Conservation (phyloP, 2,797 vertebrate species). For the Tachyglossus aculeatus region DNA sequence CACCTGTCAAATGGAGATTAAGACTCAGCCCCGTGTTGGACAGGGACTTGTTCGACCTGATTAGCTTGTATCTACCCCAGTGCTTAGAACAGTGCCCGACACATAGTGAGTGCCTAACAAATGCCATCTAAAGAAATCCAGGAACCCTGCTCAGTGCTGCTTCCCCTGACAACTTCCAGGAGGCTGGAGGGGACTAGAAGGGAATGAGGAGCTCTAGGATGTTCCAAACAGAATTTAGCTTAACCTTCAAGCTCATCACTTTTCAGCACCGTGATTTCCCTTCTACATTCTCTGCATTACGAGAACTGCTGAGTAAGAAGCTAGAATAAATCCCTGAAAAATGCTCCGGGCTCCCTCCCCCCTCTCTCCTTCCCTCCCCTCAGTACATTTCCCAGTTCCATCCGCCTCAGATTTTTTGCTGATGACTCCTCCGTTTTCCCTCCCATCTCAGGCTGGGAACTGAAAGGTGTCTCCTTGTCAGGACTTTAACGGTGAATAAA, state of each 20-base stretch:
- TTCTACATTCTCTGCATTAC: not conserved
- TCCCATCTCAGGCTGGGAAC: not conserved
- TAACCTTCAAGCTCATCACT: not conserved
- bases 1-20: no score
- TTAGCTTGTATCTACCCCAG: no score
- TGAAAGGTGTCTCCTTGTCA: rapidly evolving
- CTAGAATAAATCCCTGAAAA: not conserved
- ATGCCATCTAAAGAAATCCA: no score
- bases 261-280: not conserved
- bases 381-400: not conserved
- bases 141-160: no score
- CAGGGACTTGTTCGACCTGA: no score
- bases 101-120: no score
- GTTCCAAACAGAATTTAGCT: not conserved
- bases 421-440: not conserved
- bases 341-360: not conserved
- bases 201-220: not conserved
- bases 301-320: constrained; percentile 32
- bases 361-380: not conserved
- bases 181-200: no score
- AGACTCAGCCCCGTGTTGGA: no score
- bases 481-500: not conserved
- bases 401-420: not conserved
- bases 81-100: no score
- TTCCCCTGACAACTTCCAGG: no score